Base-by-base conservation (phyloP, 2,888 invertebrate genomes). In the Ypsolopha scabrella region DNA sequence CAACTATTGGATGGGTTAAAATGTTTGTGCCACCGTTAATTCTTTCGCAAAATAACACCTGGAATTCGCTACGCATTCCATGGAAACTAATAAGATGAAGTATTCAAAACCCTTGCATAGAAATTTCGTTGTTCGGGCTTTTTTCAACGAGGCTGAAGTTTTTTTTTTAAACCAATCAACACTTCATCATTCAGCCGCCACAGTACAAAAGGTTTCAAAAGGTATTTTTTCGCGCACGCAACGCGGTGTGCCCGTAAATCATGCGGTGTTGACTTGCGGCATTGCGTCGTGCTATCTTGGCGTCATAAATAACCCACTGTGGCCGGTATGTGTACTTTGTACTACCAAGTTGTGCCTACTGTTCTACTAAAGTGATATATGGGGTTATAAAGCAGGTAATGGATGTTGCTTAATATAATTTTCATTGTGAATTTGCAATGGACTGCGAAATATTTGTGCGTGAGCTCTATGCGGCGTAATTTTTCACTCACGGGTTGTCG, bases 351-450 rank as follows among this genome's bases (percentile, higher is more conserved):
- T 24, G 24, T 24, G 24, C 24, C 24, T 24, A 24, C 24, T 24
- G 24, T 24, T 24, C 2, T 24, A 24, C 24, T 24, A 24, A 24
- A 24, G 4, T 24, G 24, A 24, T 24, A 24, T 24, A 24, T 24
- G 58, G 60, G 24, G 24, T 24, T 24, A 24, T 24, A 24, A 24
- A 24, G 24, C 24, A 24, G 24, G 24, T 24, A 24, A 24, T 24
- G 24, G 24, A 24, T 24, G 24, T 24, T 24, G 24, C 24, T 24
- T 24, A 24, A 24, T 24, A 24, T 24, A 2, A 24, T 4, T 24
- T 24, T 24, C 4, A 4, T 24, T 24, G 24, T 24, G 4, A 24
- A 24, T 24, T 24, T 24, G 24, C 24, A 24, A 24, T 24, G 24
- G 4, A 24, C 24, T 24, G 2, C 4, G 2, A 24, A 24, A 24